Conservation (phyloP, 2,113 vertebrate genomes). For the Athene noctua region DNA sequence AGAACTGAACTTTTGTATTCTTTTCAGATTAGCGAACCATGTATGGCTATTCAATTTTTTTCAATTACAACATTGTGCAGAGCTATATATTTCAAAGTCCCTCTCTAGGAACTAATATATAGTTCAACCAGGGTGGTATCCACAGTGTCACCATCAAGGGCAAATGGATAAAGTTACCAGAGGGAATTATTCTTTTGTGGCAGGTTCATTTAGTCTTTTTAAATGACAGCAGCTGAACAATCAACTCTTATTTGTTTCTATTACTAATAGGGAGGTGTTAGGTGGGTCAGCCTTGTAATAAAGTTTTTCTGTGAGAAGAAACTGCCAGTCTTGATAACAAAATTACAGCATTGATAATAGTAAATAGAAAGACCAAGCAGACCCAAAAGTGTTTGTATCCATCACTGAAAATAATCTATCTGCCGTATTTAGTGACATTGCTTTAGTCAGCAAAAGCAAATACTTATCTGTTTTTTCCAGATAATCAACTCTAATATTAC, state of each 20-base stretch:
- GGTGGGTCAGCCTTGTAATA: neutral
- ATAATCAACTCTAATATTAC: neutral
- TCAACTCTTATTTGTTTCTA: conserved; percentile 62
- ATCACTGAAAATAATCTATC: neutral
- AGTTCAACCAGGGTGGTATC: conserved; percentile 47
- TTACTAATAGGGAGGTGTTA: conserved; percentile 38
- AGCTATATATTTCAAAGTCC: conserved; percentile 33
- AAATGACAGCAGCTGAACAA: conserved; percentile 69
- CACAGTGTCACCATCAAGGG: conserved; percentile 48
- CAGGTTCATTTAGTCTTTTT: conserved; percentile 60
- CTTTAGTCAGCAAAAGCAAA: neutral
- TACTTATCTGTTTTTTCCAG: neutral
- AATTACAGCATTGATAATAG: neutral
- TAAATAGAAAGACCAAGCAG: neutral
- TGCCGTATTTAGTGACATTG: neutral
- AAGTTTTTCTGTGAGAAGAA: conserved; percentile 25
- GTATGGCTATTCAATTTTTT: conserved; percentile 26
- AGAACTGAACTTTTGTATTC: conserved; percentile 2
- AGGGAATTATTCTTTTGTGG: conserved; percentile 53
- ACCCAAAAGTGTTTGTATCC: neutral
- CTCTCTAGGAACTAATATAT: conserved; percentile 26
- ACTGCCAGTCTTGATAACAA: conserved; percentile 2
- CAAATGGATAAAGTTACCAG: conserved; percentile 62
- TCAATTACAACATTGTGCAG: conserved; percentile 14
- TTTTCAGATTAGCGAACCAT: conserved; percentile 25